Evolutionary conservation across 2,113 vertebrate species (phyloP).

Genomic region (Cavia aperea): DNA sequence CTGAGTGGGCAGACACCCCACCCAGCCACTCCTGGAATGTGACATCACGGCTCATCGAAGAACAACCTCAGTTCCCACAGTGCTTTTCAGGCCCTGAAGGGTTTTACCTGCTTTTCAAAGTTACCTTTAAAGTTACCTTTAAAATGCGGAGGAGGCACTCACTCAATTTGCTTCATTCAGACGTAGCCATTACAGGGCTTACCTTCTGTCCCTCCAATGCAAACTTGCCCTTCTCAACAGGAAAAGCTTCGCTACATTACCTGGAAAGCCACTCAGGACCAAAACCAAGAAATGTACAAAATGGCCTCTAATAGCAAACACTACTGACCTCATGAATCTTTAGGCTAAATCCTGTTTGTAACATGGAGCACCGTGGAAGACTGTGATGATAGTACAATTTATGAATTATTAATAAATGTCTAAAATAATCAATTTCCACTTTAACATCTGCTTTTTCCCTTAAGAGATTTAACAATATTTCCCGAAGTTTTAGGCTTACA

Average conservation of each 20-base stretch:
- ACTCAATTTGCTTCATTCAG: not conserved
- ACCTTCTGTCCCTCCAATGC: not conserved
- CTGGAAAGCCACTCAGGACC: not conserved
- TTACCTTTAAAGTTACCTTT: not conserved
- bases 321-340: not conserved
- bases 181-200: not conserved
- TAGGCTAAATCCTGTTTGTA: not conserved
- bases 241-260: not conserved
- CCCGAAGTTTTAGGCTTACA: not conserved
- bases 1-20: not conserved
- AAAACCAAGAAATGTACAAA: not conserved
- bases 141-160: not conserved
- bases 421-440: not conserved
- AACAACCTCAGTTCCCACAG: not conserved
- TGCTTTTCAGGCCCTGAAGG: not conserved
- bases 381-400: not conserved
- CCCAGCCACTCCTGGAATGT: not conserved
- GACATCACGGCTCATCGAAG: not conserved
- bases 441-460: not conserved
- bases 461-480: not conserved
- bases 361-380: accelerated
- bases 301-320: not conserved
- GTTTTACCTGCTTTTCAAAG: not conserved
- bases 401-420: not conserved
- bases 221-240: not conserved